Evolutionary conservation across 2,797 vertebrate genomes (phyloP), one percentile per base, ranked within the genome.

Genomic region (Diplodus sargus): DNA sequence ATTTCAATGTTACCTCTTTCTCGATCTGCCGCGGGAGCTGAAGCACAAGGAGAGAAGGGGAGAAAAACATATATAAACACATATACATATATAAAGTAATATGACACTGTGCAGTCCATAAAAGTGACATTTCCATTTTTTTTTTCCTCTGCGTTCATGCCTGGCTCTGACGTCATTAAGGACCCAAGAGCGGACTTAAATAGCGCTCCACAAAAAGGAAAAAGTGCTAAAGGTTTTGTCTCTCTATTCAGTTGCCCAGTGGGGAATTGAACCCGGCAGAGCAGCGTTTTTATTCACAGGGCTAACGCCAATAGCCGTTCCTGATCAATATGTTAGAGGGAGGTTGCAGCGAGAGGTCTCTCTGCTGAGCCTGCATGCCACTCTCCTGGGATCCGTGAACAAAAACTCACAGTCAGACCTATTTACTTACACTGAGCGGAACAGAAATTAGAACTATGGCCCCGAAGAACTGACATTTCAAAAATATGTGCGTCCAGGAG

Each of bases 201-300:
- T 70, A 87, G 85, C 70, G 39, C 74, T 69, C 79, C 73, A 89
- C 63, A 83, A 84, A 90, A 86, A 85, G 4, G 4, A 88, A 84
- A 91, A 86, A 88, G 85, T 79, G 69, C 79, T 45, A 88, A 93
- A 92, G 91, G 90, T 94, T 94, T 93, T 91, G 89, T 92, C 88
- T 93, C 84, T 92, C 91, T 78, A 92, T 95, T 95, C 91, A 91
- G 84, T 84, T 49, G 74, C 94, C 64, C 94, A 91, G 92, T 91
- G 78, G 94, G 95, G 90, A 92, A 89, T 77, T 87, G 70, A 85
- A 93, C 92, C 93, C 91, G 81, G 89, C 75, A 82, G 79, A 88
- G 86, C 75, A 88, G 93, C 85, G 61, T 93, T 95, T 95, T 94
- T 94, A 94, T 95, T 94, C 94, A 95, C 90, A 93, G 85, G 75